Conservation (phyloP, 2,113 vertebrate species). For the Pterocles gutturalis region DNA sequence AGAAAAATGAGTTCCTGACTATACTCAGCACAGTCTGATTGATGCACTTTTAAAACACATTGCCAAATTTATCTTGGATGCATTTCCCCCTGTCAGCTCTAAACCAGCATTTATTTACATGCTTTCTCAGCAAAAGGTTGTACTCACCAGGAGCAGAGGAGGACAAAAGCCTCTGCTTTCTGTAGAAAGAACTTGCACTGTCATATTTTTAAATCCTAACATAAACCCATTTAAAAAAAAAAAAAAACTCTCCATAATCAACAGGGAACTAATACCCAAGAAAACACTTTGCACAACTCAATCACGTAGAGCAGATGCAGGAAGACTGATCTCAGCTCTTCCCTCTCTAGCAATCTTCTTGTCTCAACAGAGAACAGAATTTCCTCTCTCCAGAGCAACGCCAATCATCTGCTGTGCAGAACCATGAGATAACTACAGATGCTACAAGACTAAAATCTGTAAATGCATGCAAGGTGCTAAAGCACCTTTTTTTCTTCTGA, state of each 20-base stretch:
- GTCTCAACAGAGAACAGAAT: rapidly evolving
- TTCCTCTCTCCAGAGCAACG: background rate
- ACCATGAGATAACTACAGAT: background rate
- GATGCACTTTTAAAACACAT: background rate
- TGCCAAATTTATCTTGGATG: conserved; percentile 38
- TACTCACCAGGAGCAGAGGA: background rate
- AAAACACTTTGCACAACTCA: background rate
- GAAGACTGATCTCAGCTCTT: background rate
- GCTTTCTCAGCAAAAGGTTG: conserved; percentile 26
- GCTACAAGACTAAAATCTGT: background rate
- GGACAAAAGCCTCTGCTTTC: background rate
- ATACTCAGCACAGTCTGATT: background rate
- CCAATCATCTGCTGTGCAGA: background rate
- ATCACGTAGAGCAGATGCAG: background rate
- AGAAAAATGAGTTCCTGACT: background rate
- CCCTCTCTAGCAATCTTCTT: background rate
- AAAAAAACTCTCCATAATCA: background rate
- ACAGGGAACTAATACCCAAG: background rate
- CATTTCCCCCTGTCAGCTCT: background rate
- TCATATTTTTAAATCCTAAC: background rate
- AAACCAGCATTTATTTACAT: background rate
- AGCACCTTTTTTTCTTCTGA: background rate
- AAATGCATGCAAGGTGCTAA: background rate
- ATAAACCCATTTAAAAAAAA: background rate
- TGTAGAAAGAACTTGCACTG: background rate